Conservation (phyloP, 1,140 invertebrate genomes). For the Brachionus rotundiformis region DNA sequence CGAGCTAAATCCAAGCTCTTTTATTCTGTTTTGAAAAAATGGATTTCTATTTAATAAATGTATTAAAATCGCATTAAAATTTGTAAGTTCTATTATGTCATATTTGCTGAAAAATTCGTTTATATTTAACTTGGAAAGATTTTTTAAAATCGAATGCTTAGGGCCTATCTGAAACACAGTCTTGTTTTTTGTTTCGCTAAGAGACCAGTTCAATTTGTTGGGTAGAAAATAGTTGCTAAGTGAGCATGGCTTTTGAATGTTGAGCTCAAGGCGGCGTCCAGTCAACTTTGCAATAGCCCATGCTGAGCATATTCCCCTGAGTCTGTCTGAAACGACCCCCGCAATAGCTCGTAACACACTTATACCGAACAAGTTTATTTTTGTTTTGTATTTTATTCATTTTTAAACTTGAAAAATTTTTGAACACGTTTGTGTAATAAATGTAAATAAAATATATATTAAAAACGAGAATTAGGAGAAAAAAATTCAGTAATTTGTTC, state of each 20-base stretch:
- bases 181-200: background rate
- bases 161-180: background rate
- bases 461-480: background rate
- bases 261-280: background rate
- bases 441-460: background rate
- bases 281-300: background rate
- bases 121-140: background rate
- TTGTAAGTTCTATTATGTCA: background rate
- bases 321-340: conserved; percentile 6
- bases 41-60: background rate
- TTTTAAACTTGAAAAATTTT: background rate
- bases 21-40: background rate
- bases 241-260: background rate
- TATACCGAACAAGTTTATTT: background rate
- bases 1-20: background rate
- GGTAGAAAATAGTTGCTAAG: background rate
- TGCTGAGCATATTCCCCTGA: background rate
- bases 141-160: background rate
- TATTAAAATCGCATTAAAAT: conserved; percentile 9
- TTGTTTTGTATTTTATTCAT: background rate
- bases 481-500: too few species aligned
- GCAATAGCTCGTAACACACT: background rate
- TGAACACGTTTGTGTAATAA: background rate
- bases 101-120: background rate
- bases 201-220: background rate